Percentiles rank a stretch among this genome's conserved stretches.
These are phyloP conservation scores for Ceyx cyanopectus DNA, from an alignment of 2,113 vertebrate species.

Conservation along the genomic window DNA sequence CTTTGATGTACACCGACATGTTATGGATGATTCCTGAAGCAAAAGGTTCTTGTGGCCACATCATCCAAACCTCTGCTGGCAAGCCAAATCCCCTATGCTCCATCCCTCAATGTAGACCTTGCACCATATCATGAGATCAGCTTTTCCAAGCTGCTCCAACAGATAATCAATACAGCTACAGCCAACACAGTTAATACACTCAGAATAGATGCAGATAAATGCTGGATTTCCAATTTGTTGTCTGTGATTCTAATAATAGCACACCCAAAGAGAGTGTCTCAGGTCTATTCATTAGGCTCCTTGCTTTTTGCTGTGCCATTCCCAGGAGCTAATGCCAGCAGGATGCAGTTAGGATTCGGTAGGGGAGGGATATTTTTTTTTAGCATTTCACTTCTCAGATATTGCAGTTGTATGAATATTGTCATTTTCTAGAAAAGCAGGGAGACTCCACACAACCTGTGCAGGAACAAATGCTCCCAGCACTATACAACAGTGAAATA, in stretches of 20 bases:
- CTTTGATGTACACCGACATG: not conserved
- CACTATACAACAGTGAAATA: not conserved
- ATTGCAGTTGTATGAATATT: not conserved
- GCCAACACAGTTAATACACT: not conserved
- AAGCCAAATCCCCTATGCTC: not conserved
- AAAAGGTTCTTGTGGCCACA: not conserved
- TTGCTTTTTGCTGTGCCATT: not conserved
- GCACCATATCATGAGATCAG: not conserved
- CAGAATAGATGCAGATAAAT: slow-evolving; percentile 33
- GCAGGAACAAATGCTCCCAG: not conserved
- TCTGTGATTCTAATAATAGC: slow-evolving; percentile 33
- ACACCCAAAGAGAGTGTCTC: not conserved
- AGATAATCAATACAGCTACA: slow-evolving; percentile 27
- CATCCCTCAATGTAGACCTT: not conserved
- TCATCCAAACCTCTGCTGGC: accelerated
- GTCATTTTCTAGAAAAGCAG: slow-evolving; percentile 33
- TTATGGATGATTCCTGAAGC: not conserved
- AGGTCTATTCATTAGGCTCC: slow-evolving; percentile 12
- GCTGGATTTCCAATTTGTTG: slow-evolving; percentile 14
- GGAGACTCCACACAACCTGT: not conserved
- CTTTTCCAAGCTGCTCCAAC: not conserved
- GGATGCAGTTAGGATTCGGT: not conserved
- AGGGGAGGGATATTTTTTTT: not conserved
- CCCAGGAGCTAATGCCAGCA: slow-evolving; percentile 1
- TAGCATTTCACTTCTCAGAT: not conserved